phyloP scores from a whole-genome alignment of 30 jellyfish, hydroid and myxozoan genomes.

The Hydractinia echinata region DNA sequence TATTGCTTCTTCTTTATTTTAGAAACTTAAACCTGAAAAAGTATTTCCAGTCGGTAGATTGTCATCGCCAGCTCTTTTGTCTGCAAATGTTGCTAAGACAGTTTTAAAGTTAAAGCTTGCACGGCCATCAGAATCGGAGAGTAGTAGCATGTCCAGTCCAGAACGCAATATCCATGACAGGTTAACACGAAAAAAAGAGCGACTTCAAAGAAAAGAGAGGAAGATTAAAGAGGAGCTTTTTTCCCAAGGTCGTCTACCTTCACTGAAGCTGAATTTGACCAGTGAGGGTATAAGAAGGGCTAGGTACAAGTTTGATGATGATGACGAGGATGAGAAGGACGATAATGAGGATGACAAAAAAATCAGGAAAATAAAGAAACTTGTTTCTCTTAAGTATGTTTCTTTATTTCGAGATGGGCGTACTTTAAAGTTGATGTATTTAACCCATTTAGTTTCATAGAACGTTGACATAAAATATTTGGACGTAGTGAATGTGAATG shows the following conservation, averaged over 20 bases:
- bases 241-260: neutral
- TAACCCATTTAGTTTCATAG: too few relatives aligned
- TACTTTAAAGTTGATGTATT: too few relatives aligned
- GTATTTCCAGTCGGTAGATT: conserved; percentile 11
- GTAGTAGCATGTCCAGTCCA: conserved; percentile 1
- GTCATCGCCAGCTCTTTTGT: conserved; percentile 30
- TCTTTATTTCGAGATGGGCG: too few relatives aligned
- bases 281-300: neutral
- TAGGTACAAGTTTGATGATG: conserved; percentile 7
- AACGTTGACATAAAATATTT: too few relatives aligned
- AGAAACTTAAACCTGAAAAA: conserved; percentile 8
- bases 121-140: conserved; percentile 1
- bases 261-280: conserved; percentile 3
- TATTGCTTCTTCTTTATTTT: neutral
- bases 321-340: neutral
- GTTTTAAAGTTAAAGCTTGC: conserved; percentile 14
- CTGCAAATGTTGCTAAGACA: neutral
- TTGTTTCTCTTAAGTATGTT: too few relatives aligned
- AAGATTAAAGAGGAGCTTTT: conserved; percentile 8
- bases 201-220: neutral
- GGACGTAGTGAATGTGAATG: too few relatives aligned
- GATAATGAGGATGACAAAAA: neutral
- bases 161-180: neutral
- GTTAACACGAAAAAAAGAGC: conserved; percentile 6
- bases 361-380: too few relatives aligned